Base-by-base conservation (phyloP, 1,140 invertebrate species). In the Drosophila biarmipes region DNA sequence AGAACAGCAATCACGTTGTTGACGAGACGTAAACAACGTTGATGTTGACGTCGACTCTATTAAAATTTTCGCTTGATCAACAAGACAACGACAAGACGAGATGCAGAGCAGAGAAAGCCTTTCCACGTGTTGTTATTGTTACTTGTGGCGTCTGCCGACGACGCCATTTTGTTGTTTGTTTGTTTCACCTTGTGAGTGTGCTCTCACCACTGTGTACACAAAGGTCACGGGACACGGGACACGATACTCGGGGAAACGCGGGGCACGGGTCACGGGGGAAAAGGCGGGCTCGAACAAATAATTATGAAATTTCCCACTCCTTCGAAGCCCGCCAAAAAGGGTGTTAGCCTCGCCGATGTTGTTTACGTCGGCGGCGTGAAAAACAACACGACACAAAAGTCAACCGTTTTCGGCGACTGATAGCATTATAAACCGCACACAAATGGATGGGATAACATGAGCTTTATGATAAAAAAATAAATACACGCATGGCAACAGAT, bases 61-160 rank as follows among this genome's bases (percentile, higher is more conserved):
- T 82, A 87, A 87, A 86, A 74, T 78, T 76, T 86, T 78, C 72
- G 73, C 81, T 77, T 85, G 81, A 86, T 85, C 78, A 85, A 85
- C 78, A 72, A 81, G 81, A 86, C 81, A 80, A 55, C 51, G 68
- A 53, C 27, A 27, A 40, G 38, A 40, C 24, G 45, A 46, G 45
- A 31, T 24, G 24, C 3, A 24, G 24, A 68, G 24, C 3, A 24
- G 24, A 68, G 38, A 51, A 67, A 49, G 54, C 45, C 43, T 34
- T 62, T 21, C 34, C 17, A 53, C 31, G 29, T 55, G 24, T 37
- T 55, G 49, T 66, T 72, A 62, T 64, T 80, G 68, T 64, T 68
- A 42, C 35, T 59, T 69, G 49, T 45, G 64, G 49, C 58, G 43
- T 76, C 64, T 76, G 52, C 43, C 43, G 74, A 56, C 66, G 80